These are phyloP conservation scores for Aphidoletes aphidimyza DNA, from an alignment of 2,888 invertebrate genomes.

Conservation along the genomic window DNA sequence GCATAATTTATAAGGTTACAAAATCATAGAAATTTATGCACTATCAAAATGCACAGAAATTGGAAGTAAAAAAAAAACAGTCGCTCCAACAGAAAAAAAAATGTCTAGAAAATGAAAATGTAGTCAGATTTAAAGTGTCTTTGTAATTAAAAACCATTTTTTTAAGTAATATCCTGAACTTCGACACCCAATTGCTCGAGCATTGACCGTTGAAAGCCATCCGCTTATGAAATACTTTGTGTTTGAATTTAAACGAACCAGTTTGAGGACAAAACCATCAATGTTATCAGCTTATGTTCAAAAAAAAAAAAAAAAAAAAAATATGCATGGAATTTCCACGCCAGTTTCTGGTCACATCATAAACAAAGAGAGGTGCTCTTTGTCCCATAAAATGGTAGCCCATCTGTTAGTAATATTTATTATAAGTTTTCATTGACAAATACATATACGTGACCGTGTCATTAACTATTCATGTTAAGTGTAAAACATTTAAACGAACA, in stretches of 20 bases:
- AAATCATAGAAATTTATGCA: neutral
- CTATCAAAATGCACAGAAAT: no score
- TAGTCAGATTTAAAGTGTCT: no score
- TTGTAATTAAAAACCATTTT: no score
- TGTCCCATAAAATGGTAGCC: neutral
- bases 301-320: neutral
- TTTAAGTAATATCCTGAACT: no score
- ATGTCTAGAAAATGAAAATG: neutral
- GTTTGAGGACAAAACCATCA: neutral
- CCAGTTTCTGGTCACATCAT: neutral
- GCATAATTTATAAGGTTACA: constrained; percentile 34
- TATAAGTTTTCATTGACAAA: neutral
- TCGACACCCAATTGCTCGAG: no score
- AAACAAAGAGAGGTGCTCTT: neutral
- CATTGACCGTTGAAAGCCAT: no score
- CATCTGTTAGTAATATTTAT: neutral
- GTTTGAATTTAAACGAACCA: neutral
- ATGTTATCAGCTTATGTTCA: neutral
- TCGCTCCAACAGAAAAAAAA: neutral
- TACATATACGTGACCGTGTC: neutral
- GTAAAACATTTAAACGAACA: no score
- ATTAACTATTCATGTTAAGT: constrained; percentile 15
- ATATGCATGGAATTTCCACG: neutral
- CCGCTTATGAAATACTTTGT: no score
- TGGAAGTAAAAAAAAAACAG: neutral